A percentile compares a stretch with the other conserved stretches of the same genome.
Evolutionary conservation across 2,888 invertebrate species (phyloP).

Genomic region (Aporophyla lueneburgensis): DNA sequence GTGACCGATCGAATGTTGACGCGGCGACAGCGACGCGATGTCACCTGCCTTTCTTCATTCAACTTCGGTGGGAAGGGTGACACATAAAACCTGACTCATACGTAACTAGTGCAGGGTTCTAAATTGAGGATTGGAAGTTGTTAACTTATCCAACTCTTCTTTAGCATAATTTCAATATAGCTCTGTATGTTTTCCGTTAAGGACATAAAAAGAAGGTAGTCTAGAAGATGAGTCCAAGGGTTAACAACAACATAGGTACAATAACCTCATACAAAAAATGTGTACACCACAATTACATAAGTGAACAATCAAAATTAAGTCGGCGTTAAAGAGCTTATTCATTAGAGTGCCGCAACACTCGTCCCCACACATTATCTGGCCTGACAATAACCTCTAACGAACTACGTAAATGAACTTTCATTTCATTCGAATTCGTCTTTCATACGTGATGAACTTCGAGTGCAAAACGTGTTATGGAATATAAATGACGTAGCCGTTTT

Average conservation of each 20-base stretch:
- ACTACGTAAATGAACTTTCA: not conserved
- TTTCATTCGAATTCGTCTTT: slow-evolving; percentile 12
- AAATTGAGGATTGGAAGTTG: not conserved
- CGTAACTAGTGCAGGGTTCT: not conserved
- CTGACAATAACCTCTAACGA: not conserved
- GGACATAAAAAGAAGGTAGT: not conserved
- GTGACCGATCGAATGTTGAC: slow-evolving; percentile 23
- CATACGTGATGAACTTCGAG: not conserved
- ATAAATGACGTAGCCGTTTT: slow-evolving; percentile 32
- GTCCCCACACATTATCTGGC: not conserved
- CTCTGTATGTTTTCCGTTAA: not conserved
- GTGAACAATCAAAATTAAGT: not conserved
- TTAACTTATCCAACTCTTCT: not conserved
- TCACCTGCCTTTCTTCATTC: not conserved
- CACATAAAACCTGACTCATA: not conserved
- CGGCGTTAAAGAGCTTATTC: not conserved
- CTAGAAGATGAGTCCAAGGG: not conserved
- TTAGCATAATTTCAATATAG: not conserved
- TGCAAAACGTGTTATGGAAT: slow-evolving; percentile 33
- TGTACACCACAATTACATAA: not conserved
- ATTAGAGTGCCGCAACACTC: not conserved
- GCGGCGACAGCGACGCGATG: not conserved
- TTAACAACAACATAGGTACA: too few species aligned
- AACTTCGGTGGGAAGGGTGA: not conserved
- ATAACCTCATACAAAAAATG: not conserved